Base-by-base conservation (phyloP, 1,140 invertebrate species). In the Tribolium castaneum region DNA sequence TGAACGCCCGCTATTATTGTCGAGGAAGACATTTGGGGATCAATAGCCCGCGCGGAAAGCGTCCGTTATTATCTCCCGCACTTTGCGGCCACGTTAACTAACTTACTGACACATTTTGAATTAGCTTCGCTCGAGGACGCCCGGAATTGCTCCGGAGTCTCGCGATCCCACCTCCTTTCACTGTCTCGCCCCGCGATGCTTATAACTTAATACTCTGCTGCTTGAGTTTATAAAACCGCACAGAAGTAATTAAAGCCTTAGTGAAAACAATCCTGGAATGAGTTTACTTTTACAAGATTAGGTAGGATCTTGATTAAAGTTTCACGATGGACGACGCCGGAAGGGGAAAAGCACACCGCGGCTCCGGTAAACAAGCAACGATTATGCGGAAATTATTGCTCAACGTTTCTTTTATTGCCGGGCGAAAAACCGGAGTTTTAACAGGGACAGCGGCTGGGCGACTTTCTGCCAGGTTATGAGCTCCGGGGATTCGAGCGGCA, bases 201-300 rank as follows among this genome's bases (percentile, higher is more conserved):
- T 66, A 66, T 66, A 66, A 66, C 59, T 66, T 66, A 66, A 66
- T 66, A 35, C 59, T 66, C 59, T 66, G 25, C 59, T 66, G 25
- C 59, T 66, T 66, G 59, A 66, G 59, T 66, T 66, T 66, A 66
- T 66, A 66, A 66, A 66, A 66, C 59, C 59, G 59, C 59, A 66
- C 59, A 66, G 59, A 66, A 66, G 59, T 66, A 66, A 66, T 66
- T 66, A 66, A 66, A 66, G 59, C 59, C 59, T 66, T 66, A 66
- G 59, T 75, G 54, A 66, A 76, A 76, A 76, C 75, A 76, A 76
- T 76, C 56, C 75, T 19, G 35, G 39, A 70, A 76, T 70, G 75
- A 76, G 75, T 70, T 76, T 76, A 70, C 54, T 76, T 52, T 76
- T 70, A 76, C 75, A 70, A 76, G 75, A 76, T 76, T 76, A 76